Evolutionary conservation across 2,113 vertebrate species (phyloP).

Genomic region (Melanotaenia duboulayi): DNA sequence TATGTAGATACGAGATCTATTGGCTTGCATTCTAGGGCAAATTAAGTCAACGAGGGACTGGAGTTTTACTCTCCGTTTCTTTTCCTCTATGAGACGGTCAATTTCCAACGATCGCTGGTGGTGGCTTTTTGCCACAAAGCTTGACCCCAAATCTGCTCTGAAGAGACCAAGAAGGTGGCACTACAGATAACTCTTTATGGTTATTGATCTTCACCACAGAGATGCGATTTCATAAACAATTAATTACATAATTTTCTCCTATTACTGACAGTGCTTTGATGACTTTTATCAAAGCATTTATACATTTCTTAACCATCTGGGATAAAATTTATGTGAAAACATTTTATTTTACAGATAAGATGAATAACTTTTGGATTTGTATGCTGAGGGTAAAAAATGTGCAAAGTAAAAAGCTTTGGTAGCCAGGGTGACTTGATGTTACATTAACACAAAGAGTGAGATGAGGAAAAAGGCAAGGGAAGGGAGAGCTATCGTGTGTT

Average conservation of each 20-base stretch:
- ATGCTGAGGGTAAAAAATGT: conserved; percentile 32
- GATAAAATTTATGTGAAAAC: not conserved
- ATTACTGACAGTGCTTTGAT: not conserved
- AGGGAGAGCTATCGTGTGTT: conserved; percentile 30
- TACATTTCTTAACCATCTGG: not conserved
- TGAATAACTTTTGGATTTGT: conserved; percentile 19
- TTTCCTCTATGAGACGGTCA: conserved; percentile 66
- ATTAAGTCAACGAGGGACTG: conserved; percentile 76
- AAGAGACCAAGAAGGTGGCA: conserved; percentile 34
- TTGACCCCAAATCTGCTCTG: conserved; percentile 58
- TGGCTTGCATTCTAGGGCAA: conserved; percentile 73
- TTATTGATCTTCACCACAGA: not conserved
- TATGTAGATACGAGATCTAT: conserved; percentile 77
- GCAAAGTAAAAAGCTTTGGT: conserved; percentile 45
- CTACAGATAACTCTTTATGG: conserved; percentile 18
- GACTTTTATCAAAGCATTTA: not conserved
- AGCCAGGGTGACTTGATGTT: conserved; percentile 55
- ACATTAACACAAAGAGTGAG: conserved; percentile 77
- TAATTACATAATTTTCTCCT: not conserved
- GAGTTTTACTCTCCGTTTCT: conserved; percentile 76
- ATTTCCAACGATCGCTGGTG: conserved; percentile 72
- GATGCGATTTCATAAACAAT: conserved; percentile 2
- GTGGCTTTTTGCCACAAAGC: conserved; percentile 60
- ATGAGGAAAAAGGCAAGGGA: conserved; percentile 30
- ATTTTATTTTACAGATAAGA: conserved; percentile 17